phyloP scores from a whole-genome alignment of 2,113 vertebrate species.

The Corythoichthys intestinalis region DNA sequence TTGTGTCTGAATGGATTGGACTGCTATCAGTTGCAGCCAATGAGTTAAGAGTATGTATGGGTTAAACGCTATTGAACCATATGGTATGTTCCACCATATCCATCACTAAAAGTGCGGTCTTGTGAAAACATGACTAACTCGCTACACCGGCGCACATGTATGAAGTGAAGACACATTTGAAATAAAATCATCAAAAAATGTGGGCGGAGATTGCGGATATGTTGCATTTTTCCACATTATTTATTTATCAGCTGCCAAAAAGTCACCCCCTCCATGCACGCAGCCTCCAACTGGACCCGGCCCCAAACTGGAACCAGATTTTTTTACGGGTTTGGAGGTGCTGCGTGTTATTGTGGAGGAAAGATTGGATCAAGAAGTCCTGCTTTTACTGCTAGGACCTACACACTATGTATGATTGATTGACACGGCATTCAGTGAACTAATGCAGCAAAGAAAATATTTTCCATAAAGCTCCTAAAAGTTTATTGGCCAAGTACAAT shows the following conservation, averaged over 20 bases:
- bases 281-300: constrained; percentile 16
- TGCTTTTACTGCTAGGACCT: constrained; percentile 51
- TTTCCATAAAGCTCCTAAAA: constrained; percentile 31
- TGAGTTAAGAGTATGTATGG: not conserved
- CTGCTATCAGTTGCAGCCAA: too few relatives aligned
- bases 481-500: constrained; percentile 48
- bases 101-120: constrained; percentile 27
- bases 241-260: constrained; percentile 72
- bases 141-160: not conserved
- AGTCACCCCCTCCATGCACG: constrained; percentile 54
- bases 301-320: constrained; percentile 74
- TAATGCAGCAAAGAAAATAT: constrained; percentile 45
- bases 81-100: not conserved
- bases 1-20: too few relatives aligned
- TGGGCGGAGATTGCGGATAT: constrained; percentile 47
- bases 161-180: constrained; percentile 40
- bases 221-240: constrained; percentile 57
- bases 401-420: constrained; percentile 10
- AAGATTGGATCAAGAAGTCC: constrained; percentile 56
- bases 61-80: not conserved
- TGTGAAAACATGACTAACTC: constrained; percentile 32
- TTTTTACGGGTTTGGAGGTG: constrained; percentile 56
- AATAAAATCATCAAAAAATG: constrained; percentile 52
- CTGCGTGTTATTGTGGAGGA: constrained; percentile 58
- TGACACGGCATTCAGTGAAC: constrained; percentile 27